Percentiles rank a stretch among this genome's conserved stretches.
These are phyloP conservation scores for Hassar affinis DNA, from an alignment of 2,113 vertebrate genomes.

Conservation along the genomic window DNA sequence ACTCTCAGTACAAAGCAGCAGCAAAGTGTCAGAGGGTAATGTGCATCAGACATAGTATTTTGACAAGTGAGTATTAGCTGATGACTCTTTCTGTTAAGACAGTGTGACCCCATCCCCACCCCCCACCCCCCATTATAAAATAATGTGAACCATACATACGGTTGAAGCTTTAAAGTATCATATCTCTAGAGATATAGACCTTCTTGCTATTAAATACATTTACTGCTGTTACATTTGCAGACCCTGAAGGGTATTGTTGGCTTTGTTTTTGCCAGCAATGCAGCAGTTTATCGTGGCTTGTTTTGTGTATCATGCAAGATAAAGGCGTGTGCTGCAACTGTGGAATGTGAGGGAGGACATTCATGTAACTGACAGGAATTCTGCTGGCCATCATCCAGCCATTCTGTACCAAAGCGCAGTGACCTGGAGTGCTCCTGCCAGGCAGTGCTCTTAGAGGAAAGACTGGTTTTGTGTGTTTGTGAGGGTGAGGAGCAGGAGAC, in stretches of 20 bases:
- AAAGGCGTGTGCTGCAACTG: background rate
- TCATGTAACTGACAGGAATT: slow-evolving; percentile 30
- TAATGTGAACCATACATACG: background rate
- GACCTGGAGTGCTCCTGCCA: slow-evolving; percentile 44
- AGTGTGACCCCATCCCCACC: no score
- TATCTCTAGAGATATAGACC: background rate
- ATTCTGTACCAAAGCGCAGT: slow-evolving; percentile 35
- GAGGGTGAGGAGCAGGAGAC: background rate
- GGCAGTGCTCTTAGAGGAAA: slow-evolving; percentile 41
- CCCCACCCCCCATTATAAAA: no score
- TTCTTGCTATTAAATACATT: background rate
- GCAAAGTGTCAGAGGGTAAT: background rate
- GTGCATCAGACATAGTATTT: background rate
- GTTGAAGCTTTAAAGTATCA: background rate
- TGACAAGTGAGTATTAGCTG: background rate
- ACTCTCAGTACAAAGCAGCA: background rate
- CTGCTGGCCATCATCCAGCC: slow-evolving; percentile 42
- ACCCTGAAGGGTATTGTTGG: background rate
- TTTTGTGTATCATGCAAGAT: background rate
- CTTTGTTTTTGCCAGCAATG: background rate
- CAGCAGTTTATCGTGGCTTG: background rate
- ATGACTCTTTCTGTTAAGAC: background rate
- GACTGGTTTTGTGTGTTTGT: slow-evolving; percentile 32
- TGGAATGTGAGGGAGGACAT: slow-evolving; percentile 13
- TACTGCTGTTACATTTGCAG: background rate